Evolutionary conservation across 2,797 vertebrate species (phyloP).

Genomic region (Bradypodion ventrale): DNA sequence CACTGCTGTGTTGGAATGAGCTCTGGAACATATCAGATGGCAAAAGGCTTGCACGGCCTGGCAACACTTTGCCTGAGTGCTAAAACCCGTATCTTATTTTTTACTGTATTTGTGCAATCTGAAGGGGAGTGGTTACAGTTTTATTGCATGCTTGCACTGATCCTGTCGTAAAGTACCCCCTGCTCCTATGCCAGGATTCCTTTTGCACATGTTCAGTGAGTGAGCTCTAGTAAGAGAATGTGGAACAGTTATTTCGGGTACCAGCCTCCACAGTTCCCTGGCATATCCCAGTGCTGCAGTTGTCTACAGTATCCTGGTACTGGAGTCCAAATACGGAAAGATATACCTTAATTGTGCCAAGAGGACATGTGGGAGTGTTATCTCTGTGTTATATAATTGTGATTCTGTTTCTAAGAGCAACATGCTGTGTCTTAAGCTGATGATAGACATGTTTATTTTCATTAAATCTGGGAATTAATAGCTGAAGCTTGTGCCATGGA

Average conservation of each 20-base stretch:
- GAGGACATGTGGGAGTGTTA: neutral
- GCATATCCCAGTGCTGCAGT: no score
- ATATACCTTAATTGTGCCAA: neutral
- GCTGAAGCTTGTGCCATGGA: rapidly evolving
- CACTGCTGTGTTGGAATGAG: neutral
- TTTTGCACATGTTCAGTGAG: neutral
- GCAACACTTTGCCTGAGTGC: no score
- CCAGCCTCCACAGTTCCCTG: no score
- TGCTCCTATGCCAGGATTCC: neutral
- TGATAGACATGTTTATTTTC: neutral
- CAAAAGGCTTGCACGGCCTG: neutral
- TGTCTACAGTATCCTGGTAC: no score
- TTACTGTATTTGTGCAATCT: neutral
- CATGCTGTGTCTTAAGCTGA: rapidly evolving
- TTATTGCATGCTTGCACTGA: neutral
- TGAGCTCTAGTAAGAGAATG: neutral
- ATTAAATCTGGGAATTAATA: neutral
- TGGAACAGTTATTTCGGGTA: no score
- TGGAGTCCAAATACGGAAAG: no score
- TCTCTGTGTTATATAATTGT: neutral
- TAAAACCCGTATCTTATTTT: neutral
- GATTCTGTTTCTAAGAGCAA: constrained; percentile 20
- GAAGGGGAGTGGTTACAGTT: no score
- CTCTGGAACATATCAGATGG: neutral
- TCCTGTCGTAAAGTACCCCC: neutral